A percentile compares a stretch with the other conserved stretches of the same genome.
phyloP scores from a whole-genome alignment of 2,797 vertebrate species.

The Sciurus carolinensis region DNA sequence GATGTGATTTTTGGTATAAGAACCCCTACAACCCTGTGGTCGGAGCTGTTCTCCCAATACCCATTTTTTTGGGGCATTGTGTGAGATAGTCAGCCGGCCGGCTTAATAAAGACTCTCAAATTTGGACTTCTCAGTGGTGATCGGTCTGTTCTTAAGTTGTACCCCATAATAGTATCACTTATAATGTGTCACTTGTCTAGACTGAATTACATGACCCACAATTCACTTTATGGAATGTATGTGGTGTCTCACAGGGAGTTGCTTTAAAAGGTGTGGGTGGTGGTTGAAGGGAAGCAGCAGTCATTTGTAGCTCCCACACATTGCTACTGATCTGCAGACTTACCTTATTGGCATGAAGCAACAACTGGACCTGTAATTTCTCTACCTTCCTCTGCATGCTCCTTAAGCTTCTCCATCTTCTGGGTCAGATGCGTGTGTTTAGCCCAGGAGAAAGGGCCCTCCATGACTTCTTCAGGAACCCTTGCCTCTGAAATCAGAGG shows the following conservation, averaged over 20 bases:
- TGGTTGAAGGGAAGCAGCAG: neutral
- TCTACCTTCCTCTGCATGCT: neutral
- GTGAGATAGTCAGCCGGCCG: too few relatives aligned
- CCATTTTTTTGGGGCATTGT: too few relatives aligned
- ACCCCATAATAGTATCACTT: too few relatives aligned
- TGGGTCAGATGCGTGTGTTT: neutral
- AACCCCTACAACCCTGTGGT: too few relatives aligned
- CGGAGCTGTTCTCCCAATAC: too few relatives aligned
- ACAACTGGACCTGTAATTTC: neutral
- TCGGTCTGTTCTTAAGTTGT: too few relatives aligned
- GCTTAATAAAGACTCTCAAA: too few relatives aligned
- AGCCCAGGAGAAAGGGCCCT: neutral
- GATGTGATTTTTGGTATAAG: too few relatives aligned
- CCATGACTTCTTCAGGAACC: neutral
- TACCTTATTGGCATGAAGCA: neutral
- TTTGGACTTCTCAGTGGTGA: too few relatives aligned
- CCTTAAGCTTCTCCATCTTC: neutral
- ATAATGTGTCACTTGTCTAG: neutral
- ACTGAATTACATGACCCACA: neutral
- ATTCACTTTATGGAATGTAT: neutral
- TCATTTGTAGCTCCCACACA: neutral
- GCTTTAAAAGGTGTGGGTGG: neutral
- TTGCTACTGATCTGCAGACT: neutral
- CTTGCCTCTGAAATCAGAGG: neutral
- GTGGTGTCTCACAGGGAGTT: neutral